Conservation (phyloP, 2,797 vertebrate genomes). For the Cyclura pinguis region DNA sequence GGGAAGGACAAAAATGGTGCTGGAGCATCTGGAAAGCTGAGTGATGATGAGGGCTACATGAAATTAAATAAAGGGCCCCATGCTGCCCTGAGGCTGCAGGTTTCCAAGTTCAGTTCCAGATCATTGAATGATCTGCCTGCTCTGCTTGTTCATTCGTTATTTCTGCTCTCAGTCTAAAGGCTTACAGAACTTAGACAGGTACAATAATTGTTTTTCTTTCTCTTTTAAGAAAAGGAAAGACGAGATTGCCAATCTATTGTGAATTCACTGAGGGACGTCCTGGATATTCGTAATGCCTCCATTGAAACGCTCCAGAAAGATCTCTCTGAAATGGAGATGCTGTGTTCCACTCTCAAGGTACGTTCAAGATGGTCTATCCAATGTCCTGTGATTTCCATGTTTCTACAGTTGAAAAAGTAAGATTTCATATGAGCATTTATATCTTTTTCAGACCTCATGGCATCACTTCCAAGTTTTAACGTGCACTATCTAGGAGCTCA, state of each 20-base stretch:
- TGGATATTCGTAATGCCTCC: slow-evolving; percentile 88
- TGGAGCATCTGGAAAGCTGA: neutral
- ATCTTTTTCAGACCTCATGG: neutral
- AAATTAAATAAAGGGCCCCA: neutral
- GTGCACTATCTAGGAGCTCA: neutral
- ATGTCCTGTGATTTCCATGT: neutral
- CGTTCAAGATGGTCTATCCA: neutral
- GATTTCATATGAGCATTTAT: neutral
- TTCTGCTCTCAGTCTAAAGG: neutral
- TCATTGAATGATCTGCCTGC: neutral
- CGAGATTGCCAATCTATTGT: slow-evolving; percentile 85
- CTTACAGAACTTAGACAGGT: neutral
- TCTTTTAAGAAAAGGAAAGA: slow-evolving; percentile 88
- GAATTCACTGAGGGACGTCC: slow-evolving; percentile 84
- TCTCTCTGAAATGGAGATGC: slow-evolving; percentile 87
- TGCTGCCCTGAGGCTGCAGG: neutral
- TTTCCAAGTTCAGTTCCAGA: neutral
- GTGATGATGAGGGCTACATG: neutral
- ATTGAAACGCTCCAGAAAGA: slow-evolving; percentile 86
- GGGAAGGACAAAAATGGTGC: neutral
- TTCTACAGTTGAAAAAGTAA: neutral
- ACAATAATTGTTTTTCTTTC: neutral
- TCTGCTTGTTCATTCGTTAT: neutral
- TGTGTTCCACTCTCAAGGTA: slow-evolving; percentile 91
- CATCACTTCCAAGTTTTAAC: neutral